Conservation (phyloP, 2,888 invertebrate species). For the Colletes collaris region DNA sequence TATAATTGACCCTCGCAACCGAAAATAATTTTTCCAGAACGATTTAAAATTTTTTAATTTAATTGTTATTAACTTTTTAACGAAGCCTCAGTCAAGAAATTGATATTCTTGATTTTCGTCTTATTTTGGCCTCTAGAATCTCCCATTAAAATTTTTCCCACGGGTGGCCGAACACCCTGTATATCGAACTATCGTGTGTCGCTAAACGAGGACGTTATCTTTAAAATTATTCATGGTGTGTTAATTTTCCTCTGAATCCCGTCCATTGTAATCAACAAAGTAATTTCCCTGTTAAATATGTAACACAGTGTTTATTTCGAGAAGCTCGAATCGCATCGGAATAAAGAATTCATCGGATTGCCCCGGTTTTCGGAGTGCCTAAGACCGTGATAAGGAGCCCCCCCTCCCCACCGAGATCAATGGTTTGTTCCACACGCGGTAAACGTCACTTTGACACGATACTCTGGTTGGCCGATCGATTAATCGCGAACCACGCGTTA, state of each 20-base stretch:
- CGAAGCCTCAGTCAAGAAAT: too few relatives aligned
- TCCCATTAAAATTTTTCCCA: too few relatives aligned
- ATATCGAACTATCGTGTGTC: too few relatives aligned
- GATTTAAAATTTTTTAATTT: too few relatives aligned
- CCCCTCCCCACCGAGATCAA: neutral
- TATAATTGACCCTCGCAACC: too few relatives aligned
- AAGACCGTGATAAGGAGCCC: slow-evolving; percentile 16
- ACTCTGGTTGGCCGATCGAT: slow-evolving; percentile 16
- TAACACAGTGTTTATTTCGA: neutral
- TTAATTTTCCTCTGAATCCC: neutral
- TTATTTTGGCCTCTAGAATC: too few relatives aligned
- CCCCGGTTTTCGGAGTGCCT: neutral
- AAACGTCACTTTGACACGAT: slow-evolving; percentile 13
- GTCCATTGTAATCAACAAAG: neutral
- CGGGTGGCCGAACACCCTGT: too few relatives aligned
- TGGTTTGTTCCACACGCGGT: slow-evolving; percentile 16
- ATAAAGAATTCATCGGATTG: slow-evolving; percentile 16
- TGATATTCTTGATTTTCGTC: too few relatives aligned
- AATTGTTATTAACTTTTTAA: too few relatives aligned
- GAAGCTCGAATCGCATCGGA: neutral
- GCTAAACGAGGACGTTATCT: neutral
- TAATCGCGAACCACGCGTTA: slow-evolving; percentile 15
- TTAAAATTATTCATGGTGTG: too few relatives aligned
- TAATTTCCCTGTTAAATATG: neutral
- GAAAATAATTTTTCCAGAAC: too few relatives aligned